These are phyloP conservation scores for Caenorhabditis macrosperma DNA, from an alignment of 2,888 invertebrate genomes.

Conservation along the genomic window DNA sequence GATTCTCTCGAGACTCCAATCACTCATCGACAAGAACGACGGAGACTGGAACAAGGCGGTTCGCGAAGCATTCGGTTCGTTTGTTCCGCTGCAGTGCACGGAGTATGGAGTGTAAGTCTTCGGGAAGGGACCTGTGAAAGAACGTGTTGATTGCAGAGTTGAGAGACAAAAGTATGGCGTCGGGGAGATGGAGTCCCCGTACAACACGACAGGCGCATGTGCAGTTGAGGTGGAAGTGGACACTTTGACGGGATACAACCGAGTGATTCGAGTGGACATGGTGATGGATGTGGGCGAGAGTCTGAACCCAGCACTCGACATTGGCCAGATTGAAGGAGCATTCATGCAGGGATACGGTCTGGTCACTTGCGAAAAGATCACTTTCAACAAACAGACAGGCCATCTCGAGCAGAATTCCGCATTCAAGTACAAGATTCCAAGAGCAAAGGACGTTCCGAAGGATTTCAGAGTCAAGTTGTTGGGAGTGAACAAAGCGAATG, in stretches of 20 bases:
- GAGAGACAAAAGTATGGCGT: constrained; percentile 58
- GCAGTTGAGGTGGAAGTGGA: constrained; percentile 93
- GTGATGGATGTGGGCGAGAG: constrained; percentile 97
- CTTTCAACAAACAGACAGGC: constrained; percentile 46
- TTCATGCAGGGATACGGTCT: constrained; percentile 91
- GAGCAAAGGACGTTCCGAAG: constrained; percentile 90
- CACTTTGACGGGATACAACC: constrained; percentile 92
- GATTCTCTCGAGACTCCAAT: constrained; percentile 36
- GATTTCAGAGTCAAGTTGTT: constrained; percentile 93
- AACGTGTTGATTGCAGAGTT: constrained; percentile 49
- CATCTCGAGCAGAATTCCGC: constrained; percentile 88
- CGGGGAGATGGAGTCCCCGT: constrained; percentile 80
- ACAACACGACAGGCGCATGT: constrained; percentile 90
- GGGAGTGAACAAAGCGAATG: constrained; percentile 89
- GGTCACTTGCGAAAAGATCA: constrained; percentile 90
- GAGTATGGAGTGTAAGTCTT: constrained; percentile 65
- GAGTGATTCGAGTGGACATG: constrained; percentile 90
- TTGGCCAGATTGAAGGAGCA: constrained; percentile 95
- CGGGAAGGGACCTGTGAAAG: neutral
- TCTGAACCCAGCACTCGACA: constrained; percentile 95
- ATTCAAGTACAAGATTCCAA: constrained; percentile 93
- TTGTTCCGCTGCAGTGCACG: constrained; percentile 64
- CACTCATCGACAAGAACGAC: constrained; percentile 45
- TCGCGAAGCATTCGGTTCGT: constrained; percentile 50
- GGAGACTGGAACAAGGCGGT: constrained; percentile 63